Conservation (phyloP, 1,140 invertebrate genomes). For the Drosophila pachea region DNA sequence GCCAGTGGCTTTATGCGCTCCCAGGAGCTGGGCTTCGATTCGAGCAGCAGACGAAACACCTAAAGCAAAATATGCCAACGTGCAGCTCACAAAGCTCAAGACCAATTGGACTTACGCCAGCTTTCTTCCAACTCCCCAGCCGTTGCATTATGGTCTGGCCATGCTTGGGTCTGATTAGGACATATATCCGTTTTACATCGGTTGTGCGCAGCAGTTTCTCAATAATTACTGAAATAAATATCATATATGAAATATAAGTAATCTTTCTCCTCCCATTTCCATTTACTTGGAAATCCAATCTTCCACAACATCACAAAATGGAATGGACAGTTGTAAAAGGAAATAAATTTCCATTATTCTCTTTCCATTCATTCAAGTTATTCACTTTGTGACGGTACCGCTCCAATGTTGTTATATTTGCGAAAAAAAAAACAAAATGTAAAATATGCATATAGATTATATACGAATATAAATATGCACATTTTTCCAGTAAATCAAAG, state of each 20-base stretch:
- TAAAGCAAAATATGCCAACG: neutral
- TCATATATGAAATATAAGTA: too few relatives aligned
- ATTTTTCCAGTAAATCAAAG: too few relatives aligned
- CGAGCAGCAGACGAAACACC: slow-evolving; percentile 43
- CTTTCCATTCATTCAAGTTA: too few relatives aligned
- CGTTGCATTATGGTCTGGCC: slow-evolving; percentile 85
- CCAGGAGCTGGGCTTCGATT: slow-evolving; percentile 25
- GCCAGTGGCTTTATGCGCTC: slow-evolving; percentile 77
- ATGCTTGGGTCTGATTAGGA: slow-evolving; percentile 88
- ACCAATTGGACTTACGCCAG: slow-evolving; percentile 47
- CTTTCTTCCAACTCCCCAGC: slow-evolving; percentile 83
- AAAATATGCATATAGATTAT: too few relatives aligned
- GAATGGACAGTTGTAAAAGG: too few relatives aligned
- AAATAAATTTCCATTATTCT: too few relatives aligned
- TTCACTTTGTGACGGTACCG: too few relatives aligned
- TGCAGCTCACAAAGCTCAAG: neutral
- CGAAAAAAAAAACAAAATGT: too few relatives aligned
- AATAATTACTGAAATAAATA: slow-evolving; percentile 81
- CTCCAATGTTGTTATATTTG: too few relatives aligned
- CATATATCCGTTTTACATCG: slow-evolving; percentile 85
- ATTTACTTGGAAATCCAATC: too few relatives aligned
- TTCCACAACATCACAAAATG: neutral
- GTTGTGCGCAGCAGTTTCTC: slow-evolving; percentile 90
- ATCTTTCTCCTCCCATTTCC: neutral
- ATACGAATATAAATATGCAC: too few relatives aligned